phyloP scores from a whole-genome alignment of 2,888 invertebrate genomes.

The Heliconius ethilla region DNA sequence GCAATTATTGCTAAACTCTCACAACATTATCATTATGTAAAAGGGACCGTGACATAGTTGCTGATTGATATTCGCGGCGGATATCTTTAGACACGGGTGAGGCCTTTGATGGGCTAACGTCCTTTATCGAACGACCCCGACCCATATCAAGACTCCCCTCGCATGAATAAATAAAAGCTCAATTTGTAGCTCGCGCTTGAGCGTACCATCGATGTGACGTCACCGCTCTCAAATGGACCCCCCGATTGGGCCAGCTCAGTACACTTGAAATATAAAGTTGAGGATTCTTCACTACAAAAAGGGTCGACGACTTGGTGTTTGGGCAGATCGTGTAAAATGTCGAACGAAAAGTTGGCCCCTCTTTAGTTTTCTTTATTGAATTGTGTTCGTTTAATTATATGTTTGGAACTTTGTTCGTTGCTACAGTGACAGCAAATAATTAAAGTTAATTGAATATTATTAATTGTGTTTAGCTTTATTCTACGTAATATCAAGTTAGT shows the following conservation, averaged over 20 bases:
- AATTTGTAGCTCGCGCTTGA: constrained; percentile 76
- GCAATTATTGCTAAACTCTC: constrained; percentile 26
- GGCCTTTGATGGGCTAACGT: constrained; percentile 67
- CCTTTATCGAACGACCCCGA: constrained; percentile 76
- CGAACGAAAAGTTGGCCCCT: constrained; percentile 54
- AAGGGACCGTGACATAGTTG: constrained; percentile 44
- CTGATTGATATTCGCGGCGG: constrained; percentile 56
- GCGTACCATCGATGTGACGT: constrained; percentile 66
- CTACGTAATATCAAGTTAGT: too few species aligned
- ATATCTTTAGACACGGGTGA: constrained; percentile 56
- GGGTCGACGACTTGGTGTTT: constrained; percentile 47
- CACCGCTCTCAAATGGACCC: constrained; percentile 63
- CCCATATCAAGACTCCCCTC: constrained; percentile 76
- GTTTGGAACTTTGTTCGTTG: neutral
- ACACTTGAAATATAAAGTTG: constrained; percentile 44
- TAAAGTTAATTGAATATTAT: neutral
- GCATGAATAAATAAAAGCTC: constrained; percentile 80
- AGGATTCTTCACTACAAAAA: constrained; percentile 39
- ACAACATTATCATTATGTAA: constrained; percentile 36
- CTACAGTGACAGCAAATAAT: neutral
- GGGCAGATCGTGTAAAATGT: constrained; percentile 62
- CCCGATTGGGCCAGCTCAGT: constrained; percentile 53
- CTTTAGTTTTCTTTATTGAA: constrained; percentile 55
- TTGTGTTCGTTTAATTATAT: constrained; percentile 44
- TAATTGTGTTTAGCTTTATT: too few species aligned